Percentiles rank a stretch among this genome's conserved stretches.
These are phyloP conservation scores for Eptesicus fuscus DNA, from an alignment of 2,113 vertebrate species.

Conservation along the genomic window DNA sequence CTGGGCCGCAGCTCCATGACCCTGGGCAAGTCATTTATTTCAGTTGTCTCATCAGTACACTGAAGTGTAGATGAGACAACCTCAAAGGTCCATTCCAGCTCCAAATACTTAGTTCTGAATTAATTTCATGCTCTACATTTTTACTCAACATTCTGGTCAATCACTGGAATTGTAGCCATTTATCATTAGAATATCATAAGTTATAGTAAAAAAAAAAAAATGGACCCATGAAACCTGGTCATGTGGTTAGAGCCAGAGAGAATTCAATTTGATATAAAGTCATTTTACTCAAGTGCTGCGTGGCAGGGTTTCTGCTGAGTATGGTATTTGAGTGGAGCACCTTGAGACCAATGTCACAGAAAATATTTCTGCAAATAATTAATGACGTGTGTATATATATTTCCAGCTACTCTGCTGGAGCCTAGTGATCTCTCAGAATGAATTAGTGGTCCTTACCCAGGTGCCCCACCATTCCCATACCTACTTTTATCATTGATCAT, in stretches of 20 bases:
- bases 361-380: slow-evolving; percentile 63
- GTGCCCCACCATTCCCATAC: slow-evolving; percentile 42
- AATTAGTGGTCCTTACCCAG: slow-evolving; percentile 59
- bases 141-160: background rate
- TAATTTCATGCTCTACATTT: background rate
- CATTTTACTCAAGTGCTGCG: slow-evolving; percentile 40
- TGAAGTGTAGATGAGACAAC: background rate
- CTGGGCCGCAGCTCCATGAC: background rate
- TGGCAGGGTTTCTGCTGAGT: slow-evolving; percentile 62
- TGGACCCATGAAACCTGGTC: background rate
- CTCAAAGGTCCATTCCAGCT: background rate
- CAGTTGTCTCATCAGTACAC: background rate
- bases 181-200: background rate
- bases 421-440: slow-evolving; percentile 15
- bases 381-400: slow-evolving; percentile 65
- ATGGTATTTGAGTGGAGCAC: slow-evolving; percentile 55
- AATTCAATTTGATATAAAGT: slow-evolving; percentile 59
- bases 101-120: background rate
- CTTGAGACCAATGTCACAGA: slow-evolving; percentile 74
- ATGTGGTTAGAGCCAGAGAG: slow-evolving; percentile 36
- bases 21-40: background rate
- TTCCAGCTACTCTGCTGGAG: background rate
- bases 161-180: background rate
- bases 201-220: background rate
- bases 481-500: slow-evolving; percentile 54